Conservation (phyloP, 2,888 invertebrate genomes). For the Platycheirus rosarum region DNA sequence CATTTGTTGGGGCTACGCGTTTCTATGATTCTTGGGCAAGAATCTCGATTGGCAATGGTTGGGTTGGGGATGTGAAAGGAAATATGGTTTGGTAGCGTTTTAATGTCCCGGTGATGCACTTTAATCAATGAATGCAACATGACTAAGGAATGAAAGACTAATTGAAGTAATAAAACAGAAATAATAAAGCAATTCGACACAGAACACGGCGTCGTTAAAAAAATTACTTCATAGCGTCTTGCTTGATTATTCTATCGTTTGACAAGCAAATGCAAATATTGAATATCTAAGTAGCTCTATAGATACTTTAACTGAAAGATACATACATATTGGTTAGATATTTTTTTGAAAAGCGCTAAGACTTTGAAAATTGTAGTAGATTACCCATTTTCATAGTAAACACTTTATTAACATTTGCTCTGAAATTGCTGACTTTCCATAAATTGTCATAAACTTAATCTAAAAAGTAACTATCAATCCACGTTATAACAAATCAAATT, state of each 20-base stretch:
- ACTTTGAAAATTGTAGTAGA: no score
- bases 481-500: no score
- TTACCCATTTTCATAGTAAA: no score
- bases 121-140: constrained; percentile 43
- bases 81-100: constrained; percentile 43
- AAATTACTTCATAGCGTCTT: not conserved
- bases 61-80: constrained; percentile 32
- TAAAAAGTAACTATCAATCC: no score
- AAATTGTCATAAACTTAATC: no score
- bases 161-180: constrained; percentile 10
- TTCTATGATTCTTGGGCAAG: no score
- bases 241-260: constrained; percentile 22
- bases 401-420: no score
- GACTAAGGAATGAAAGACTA: constrained; percentile 42
- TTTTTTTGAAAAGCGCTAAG: no score
- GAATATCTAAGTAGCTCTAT: no score
- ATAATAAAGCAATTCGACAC: constrained; percentile 48
- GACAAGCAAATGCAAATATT: constrained; percentile 11
- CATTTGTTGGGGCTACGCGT: constrained; percentile 58
- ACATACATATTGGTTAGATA: no score
- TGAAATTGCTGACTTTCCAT: no score
- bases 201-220: constrained; percentile 28
- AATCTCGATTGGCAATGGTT: constrained; percentile 54
- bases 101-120: constrained; percentile 26
- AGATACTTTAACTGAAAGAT: no score